phyloP scores from a whole-genome alignment of 2,888 invertebrate genomes.

The Spisula solida region DNA sequence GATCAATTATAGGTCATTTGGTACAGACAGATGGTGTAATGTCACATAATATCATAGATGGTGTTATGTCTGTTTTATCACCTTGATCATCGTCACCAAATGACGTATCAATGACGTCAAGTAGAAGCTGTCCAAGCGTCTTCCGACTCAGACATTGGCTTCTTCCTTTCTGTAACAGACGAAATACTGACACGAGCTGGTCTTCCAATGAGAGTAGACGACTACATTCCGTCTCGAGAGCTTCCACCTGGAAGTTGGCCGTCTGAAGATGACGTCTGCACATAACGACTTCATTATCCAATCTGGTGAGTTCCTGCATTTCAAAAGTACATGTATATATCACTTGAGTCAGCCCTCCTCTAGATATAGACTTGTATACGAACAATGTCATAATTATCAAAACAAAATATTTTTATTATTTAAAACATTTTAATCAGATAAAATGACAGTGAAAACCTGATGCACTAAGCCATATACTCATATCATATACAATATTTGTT shows the following conservation, averaged over 20 bases:
- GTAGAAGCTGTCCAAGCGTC: slow-evolving; percentile 68
- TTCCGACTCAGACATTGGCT: slow-evolving; percentile 70
- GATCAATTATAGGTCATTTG: too few species aligned
- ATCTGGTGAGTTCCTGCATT: slow-evolving; percentile 65
- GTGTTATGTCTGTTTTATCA: not conserved
- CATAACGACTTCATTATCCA: slow-evolving; percentile 68
- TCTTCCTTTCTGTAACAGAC: slow-evolving; percentile 73
- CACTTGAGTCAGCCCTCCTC: not conserved
- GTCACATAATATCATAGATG: not conserved
- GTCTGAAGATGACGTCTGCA: slow-evolving; percentile 76
- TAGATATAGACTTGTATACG: too few species aligned
- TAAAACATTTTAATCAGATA: too few species aligned
- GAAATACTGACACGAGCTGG: slow-evolving; percentile 75
- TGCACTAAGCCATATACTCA: too few species aligned
- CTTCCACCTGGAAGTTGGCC: slow-evolving; percentile 76
- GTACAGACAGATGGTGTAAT: too few species aligned
- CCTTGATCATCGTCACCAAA: slow-evolving; percentile 68
- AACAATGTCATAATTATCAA: too few species aligned
- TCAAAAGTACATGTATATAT: too few species aligned
- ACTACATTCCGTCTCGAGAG: slow-evolving; percentile 78
- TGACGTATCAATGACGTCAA: slow-evolving; percentile 71
- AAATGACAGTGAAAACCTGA: too few species aligned
- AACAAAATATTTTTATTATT: too few species aligned
- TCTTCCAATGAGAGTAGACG: slow-evolving; percentile 76
- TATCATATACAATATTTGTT: too few species aligned